Evolutionary conservation across 2,888 invertebrate genomes (phyloP).

Genomic region (Poecilus cupreus): DNA sequence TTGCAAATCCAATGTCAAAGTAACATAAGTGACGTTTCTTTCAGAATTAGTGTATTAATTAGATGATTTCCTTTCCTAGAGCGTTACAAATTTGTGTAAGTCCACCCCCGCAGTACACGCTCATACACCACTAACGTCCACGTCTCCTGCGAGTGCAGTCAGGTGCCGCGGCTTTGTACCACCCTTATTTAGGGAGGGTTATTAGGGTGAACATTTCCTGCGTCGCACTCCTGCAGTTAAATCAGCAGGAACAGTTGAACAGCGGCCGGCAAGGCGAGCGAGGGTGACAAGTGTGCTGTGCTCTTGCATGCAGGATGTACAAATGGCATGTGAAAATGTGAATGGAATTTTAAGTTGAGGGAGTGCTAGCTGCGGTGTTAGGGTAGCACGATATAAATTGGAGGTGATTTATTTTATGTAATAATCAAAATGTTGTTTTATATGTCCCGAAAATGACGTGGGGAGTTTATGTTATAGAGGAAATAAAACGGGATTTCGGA

Average conservation of each 20-base stretch:
- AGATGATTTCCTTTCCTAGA: not conserved
- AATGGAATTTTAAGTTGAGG: constrained; percentile 3
- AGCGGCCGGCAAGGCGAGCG: not conserved
- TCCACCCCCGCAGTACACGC: not conserved
- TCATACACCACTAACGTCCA: not conserved
- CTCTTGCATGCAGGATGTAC: constrained; percentile 39
- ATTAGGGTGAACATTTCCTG: constrained; percentile 37
- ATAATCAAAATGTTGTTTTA: not conserved
- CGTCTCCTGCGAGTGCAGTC: constrained; percentile 1
- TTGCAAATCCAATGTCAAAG: too few relatives aligned
- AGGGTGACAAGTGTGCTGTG: constrained; percentile 23
- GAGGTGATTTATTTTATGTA: constrained; percentile 28
- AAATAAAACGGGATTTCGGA: not conserved
- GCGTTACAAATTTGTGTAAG: not conserved
- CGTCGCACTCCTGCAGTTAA: constrained; percentile 12
- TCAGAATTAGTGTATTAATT: too few relatives aligned
- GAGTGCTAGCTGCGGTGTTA: not conserved
- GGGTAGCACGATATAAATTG: constrained; percentile 17
- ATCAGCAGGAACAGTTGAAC: not conserved
- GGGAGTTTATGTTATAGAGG: not conserved
- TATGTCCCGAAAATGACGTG: not conserved
- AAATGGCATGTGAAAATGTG: constrained; percentile 27
- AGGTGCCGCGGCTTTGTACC: not conserved
- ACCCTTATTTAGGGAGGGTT: not conserved
- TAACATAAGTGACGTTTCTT: too few relatives aligned